Base-by-base conservation (phyloP, 2,797 vertebrate species). In the Alcedo atthis region DNA sequence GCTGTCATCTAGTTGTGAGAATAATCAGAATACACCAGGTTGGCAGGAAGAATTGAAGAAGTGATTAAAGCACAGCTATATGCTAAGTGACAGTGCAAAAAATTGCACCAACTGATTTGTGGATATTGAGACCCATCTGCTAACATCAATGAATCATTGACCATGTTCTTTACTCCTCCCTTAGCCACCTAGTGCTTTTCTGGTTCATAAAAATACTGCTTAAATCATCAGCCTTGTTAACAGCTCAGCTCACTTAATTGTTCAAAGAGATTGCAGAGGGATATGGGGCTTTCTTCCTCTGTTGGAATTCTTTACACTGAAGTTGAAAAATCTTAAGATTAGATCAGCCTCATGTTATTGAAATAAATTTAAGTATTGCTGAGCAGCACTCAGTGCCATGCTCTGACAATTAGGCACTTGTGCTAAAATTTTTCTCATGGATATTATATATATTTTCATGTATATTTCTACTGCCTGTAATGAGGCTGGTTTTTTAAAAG, bases 51-150 rank as follows among this genome's bases (percentile, higher is more conserved):
- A 89, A 91, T 95, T 93, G 91, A 73, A 93, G 81, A 85, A 87
- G 35, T 66, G 80, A 85, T 89, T 87, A 58, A 83, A 93, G 64
- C 89, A 48, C 24, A 77, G 66, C 81, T 89, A 68, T 59, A 55
- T 40, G 89, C 76, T 69, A 42, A 83, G 5, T 85, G 86, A 68
- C 49, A 85, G 66, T 85, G 73, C 87, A 91, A 75, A 75, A 93
- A 94, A 85, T 25, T 64, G 85, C 87, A 89, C 91, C 77, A 89
- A 32, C 80, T 81, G 77, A 82, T 95, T 87, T 94, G 92, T 94
- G 89, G 79, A 58, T 95, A 66, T 70, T 57, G 40, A 93, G 66
- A 75, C 51, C 84, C 79, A 90, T 91, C 85, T 95, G 93, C 85
- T 89, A 76, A 78, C 66, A 85, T 87, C 76, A 89, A 1, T 94